phyloP scores from a whole-genome alignment of 1,140 invertebrate genomes.

The Maconellicoccus hirsutus region DNA sequence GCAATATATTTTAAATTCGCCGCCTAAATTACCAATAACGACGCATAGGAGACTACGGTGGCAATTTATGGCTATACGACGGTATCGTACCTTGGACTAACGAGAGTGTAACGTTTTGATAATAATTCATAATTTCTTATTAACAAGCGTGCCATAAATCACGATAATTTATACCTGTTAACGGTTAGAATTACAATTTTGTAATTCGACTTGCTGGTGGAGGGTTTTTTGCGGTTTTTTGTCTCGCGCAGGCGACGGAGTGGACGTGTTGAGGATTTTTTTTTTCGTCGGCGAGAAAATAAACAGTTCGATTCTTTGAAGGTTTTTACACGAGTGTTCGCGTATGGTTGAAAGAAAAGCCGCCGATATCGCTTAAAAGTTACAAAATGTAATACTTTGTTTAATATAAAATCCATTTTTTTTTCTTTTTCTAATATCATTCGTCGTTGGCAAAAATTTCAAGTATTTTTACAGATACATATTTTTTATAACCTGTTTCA shows the following conservation, averaged over 20 bases:
- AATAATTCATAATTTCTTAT: constrained; percentile 10
- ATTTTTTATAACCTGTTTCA: not conserved
- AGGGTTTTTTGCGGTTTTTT: too few species aligned
- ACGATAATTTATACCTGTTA: not conserved
- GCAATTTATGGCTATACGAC: not conserved
- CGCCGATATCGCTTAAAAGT: constrained; percentile 7
- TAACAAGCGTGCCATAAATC: constrained; percentile 3
- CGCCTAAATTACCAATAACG: not conserved
- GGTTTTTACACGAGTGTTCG: too few species aligned
- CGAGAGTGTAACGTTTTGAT: too few species aligned
- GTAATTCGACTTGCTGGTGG: too few species aligned
- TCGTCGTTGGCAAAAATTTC: not conserved
- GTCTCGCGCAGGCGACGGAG: too few species aligned
- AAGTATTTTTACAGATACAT: not conserved
- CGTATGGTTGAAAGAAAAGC: not conserved
- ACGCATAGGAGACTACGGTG: not conserved
- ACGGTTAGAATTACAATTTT: not conserved
- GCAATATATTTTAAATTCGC: not conserved
- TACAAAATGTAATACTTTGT: not conserved
- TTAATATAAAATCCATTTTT: not conserved
- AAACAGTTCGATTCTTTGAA: too few species aligned
- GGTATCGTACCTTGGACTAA: too few species aligned
- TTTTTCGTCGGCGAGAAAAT: too few species aligned
- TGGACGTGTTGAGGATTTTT: too few species aligned
- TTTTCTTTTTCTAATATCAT: not conserved